Conservation (phyloP, 2,797 vertebrate genomes). For the Onychomys leucogaster region DNA sequence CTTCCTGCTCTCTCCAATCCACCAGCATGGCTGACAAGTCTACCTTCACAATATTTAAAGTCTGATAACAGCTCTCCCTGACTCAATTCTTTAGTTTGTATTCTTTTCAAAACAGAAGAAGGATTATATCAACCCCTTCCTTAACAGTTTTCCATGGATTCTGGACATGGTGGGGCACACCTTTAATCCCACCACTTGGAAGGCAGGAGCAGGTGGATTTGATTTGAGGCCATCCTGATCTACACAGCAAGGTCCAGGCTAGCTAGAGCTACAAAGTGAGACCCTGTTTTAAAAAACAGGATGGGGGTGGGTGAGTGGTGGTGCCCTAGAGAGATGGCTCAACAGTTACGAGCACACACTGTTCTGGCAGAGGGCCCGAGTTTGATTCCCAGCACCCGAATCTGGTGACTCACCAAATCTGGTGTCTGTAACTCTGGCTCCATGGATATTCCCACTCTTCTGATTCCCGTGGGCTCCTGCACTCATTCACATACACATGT, state of each 20-base stretch:
- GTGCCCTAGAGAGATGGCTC: not conserved
- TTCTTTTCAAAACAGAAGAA: not conserved
- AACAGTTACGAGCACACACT: not conserved
- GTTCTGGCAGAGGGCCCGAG: not conserved
- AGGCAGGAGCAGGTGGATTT: not conserved
- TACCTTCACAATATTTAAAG: not conserved
- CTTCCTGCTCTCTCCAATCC: too few species aligned
- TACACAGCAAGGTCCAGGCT: not conserved
- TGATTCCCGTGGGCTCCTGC: not conserved
- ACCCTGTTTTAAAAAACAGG: not conserved
- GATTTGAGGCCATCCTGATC: not conserved
- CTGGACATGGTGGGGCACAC: not conserved
- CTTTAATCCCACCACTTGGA: not conserved
- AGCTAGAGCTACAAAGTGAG: not conserved
- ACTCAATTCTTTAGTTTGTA: not conserved
- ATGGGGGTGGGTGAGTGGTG: not conserved
- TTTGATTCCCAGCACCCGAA: not conserved
- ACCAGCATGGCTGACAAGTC: not conserved
- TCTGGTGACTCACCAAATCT: not conserved
- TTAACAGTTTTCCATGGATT: not conserved
- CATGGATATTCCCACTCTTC: not conserved
- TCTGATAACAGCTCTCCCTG: not conserved
- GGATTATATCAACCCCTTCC: not conserved
- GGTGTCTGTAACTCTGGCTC: not conserved
- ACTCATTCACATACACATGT: not conserved